phyloP scores from a whole-genome alignment of 2,797 vertebrate genomes.

The Anguilla pacifica region DNA sequence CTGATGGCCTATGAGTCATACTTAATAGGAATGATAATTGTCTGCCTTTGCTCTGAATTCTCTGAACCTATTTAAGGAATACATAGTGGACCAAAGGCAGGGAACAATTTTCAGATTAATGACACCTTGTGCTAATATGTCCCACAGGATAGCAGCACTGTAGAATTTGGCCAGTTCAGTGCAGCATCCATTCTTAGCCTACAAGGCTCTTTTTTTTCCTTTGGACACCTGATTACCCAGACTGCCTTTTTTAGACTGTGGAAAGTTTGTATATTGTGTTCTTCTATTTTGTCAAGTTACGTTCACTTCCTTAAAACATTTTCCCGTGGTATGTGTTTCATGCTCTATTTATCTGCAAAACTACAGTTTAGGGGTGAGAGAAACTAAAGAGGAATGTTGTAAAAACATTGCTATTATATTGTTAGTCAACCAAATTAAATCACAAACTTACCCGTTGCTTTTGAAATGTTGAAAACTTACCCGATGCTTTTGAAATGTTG shows the following conservation, averaged over 20 bases:
- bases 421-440: too few relatives aligned
- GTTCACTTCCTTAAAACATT: neutral
- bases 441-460: too few relatives aligned
- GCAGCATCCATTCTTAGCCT: neutral
- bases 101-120: neutral
- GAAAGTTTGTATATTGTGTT: neutral
- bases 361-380: neutral
- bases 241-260: neutral
- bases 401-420: too few relatives aligned
- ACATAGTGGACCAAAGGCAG: neutral
- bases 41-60: neutral
- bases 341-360: neutral
- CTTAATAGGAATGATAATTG: neutral
- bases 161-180: neutral
- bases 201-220: neutral
- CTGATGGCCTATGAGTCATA: neutral
- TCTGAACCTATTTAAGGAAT: neutral
- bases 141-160: neutral
- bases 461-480: too few relatives aligned
- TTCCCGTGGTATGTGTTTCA: neutral
- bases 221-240: neutral
- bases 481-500: too few relatives aligned
- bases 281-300: neutral
- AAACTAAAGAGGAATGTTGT: neutral
- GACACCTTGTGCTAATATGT: neutral